Base-by-base conservation (phyloP, 2,888 invertebrate genomes). In the Diaphora mendica region DNA sequence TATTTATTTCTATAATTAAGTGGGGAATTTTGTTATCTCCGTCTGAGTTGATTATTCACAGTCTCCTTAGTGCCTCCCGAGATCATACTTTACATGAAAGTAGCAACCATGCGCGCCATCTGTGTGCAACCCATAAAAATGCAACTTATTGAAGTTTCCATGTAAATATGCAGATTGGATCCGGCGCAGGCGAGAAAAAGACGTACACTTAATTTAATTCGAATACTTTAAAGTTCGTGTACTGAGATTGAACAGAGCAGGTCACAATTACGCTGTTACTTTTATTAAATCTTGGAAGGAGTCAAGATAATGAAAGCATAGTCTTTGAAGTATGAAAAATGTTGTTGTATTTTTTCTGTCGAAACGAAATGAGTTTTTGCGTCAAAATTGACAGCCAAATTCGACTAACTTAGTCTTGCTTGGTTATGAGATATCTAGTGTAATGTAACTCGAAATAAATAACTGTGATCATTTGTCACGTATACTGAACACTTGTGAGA, bases 131-230 rank as follows among this genome's bases (percentile, higher is more conserved):
- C 73, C 72, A 78, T 78, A 79, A 78, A 77, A 84, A 72, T 79
- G 77, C 76, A 83, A 79, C 70, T 82, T 84, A 82, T 85, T 77
- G 77, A 79, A 83, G 82, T 82, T 83, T 75, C 67, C 77, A 77
- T 71, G 75, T 82, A 81, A 85, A 77, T 84, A 85, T 85, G 85
- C 74, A 85, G 79, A 85, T 84, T 85, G 80, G 78, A 75, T 78
- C 68, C 78, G 66, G 72, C 78, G 74, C 71, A 75, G 71, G 69
- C 74, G 71, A 73, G 59, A 74, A 80, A 81, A 85, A 85, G 79
- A 84, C 78, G 77, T 76, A 70, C 73, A 72, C 70, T 83, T 82
- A 70, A 82, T 81, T 81, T 84, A 77, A 85, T 84, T 85, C 77
- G 76, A 84, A 85, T 84, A 81, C 73, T 82, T 83, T 68, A 74